phyloP scores from a whole-genome alignment of 2,888 invertebrate genomes.

The Ceraclea dissimilis region DNA sequence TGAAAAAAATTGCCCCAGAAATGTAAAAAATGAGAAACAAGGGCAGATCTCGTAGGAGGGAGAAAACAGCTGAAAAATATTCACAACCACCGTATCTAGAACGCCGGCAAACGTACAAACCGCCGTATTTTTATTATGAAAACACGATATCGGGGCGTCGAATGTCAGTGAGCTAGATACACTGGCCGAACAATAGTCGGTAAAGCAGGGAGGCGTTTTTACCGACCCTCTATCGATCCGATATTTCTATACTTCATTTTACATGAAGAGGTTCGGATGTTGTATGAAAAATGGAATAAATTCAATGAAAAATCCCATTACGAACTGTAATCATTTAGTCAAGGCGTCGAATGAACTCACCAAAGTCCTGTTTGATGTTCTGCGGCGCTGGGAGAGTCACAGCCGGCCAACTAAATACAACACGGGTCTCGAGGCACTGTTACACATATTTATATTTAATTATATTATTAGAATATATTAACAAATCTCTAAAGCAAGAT shows the following conservation, averaged over 20 bases:
- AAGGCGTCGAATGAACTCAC: not conserved
- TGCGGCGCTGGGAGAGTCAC: not conserved
- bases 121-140: not conserved
- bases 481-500: conserved; percentile 2
- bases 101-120: not conserved
- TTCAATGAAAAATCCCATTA: not conserved
- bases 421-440: not conserved
- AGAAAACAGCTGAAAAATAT: not conserved
- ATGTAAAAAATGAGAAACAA: not conserved
- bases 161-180: not conserved
- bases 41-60: not conserved
- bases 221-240: not conserved
- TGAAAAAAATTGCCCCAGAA: not conserved
- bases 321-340: no score
- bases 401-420: not conserved
- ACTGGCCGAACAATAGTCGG: not conserved
- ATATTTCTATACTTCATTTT: not conserved
- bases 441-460: not conserved
- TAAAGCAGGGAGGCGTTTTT: not conserved
- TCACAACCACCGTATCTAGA: not conserved
- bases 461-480: not conserved
- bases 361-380: not conserved
- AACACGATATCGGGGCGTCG: not conserved
- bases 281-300: not conserved
- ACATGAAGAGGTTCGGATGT: not conserved